These are phyloP conservation scores for Sphinx pinastri DNA, from an alignment of 2,888 invertebrate genomes.

Conservation along the genomic window DNA sequence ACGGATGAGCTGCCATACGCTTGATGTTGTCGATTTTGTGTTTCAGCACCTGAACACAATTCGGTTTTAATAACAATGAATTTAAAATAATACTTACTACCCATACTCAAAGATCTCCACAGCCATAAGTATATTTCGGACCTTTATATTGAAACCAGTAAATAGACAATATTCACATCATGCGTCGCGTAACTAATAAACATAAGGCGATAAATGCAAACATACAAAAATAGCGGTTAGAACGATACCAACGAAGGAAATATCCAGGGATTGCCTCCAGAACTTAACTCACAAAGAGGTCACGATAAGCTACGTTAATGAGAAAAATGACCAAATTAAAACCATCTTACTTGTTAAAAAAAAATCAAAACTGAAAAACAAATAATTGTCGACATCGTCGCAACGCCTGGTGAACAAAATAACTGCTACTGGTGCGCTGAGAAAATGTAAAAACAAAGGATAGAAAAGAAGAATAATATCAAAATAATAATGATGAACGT, in stretches of 20 bases:
- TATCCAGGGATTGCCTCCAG: slow-evolving; percentile 43
- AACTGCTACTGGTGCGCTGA: slow-evolving; percentile 39
- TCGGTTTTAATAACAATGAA: slow-evolving; percentile 37
- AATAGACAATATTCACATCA: slow-evolving; percentile 53
- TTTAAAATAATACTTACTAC: slow-evolving; percentile 30
- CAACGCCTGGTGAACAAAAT: slow-evolving; percentile 45
- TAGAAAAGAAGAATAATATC: slow-evolving; percentile 47
- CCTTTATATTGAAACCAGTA: slow-evolving; percentile 37
- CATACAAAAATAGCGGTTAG: slow-evolving; percentile 46
- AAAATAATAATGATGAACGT: slow-evolving; percentile 50
- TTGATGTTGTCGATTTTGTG: slow-evolving; percentile 97
- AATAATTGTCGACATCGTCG: slow-evolving; percentile 39
- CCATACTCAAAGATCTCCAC: slow-evolving; percentile 41
- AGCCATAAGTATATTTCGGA: slow-evolving; percentile 41
- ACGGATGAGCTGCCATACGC: slow-evolving; percentile 97
- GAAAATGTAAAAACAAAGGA: slow-evolving; percentile 47
- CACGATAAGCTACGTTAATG: slow-evolving; percentile 27
- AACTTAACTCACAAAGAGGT: slow-evolving; percentile 37
- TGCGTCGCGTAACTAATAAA: slow-evolving; percentile 53
- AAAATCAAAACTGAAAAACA: slow-evolving; percentile 48
- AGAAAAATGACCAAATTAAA: slow-evolving; percentile 49
- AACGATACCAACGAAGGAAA: slow-evolving; percentile 47
- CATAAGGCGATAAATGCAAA: slow-evolving; percentile 51
- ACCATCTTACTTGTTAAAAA: slow-evolving; percentile 44
- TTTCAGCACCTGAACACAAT: slow-evolving; percentile 91